These are phyloP conservation scores for Microctenopoma lineatum DNA, from an alignment of 2,797 vertebrate species.

Conservation along the genomic window DNA sequence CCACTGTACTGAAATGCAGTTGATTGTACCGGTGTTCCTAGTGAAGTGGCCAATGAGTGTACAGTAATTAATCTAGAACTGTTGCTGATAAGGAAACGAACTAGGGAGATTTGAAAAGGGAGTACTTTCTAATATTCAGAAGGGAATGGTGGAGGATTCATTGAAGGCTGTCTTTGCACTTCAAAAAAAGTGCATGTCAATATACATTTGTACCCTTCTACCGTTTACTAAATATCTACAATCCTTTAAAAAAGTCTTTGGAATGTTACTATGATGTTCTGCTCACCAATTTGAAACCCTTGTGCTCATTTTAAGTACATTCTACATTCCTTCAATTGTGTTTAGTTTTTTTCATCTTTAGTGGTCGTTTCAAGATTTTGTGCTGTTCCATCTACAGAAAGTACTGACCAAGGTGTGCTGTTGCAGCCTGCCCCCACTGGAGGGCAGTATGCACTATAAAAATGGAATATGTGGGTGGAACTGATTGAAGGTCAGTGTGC, in stretches of 20 bases:
- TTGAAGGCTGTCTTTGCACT: slow-evolving; percentile 78
- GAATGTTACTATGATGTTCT: slow-evolving; percentile 67
- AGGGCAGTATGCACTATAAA: slow-evolving; percentile 64
- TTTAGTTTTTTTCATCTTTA: slow-evolving; percentile 1
- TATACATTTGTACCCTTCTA: slow-evolving; percentile 44
- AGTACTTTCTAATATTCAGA: slow-evolving; percentile 60
- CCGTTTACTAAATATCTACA: slow-evolving; percentile 47
- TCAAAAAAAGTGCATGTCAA: slow-evolving; percentile 39
- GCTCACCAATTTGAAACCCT: slow-evolving; percentile 62
- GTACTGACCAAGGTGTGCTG: slow-evolving; percentile 47
- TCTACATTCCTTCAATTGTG: slow-evolving; percentile 38
- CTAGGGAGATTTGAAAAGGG: slow-evolving; percentile 45
- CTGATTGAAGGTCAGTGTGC: slow-evolving; percentile 78
- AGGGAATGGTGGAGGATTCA: slow-evolving; percentile 85
- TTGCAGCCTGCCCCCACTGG: slow-evolving; percentile 63
- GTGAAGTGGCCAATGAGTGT: too few relatives aligned
- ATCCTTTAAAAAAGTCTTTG: slow-evolving; percentile 69
- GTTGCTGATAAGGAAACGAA: slow-evolving; percentile 58
- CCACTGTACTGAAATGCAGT: too few relatives aligned
- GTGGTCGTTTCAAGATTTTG: slow-evolving; percentile 43
- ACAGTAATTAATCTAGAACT: slow-evolving; percentile 60
- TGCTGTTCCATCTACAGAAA: slow-evolving; percentile 44
- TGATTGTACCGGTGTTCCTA: too few relatives aligned
- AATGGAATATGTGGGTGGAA: slow-evolving; percentile 53
- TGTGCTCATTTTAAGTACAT: slow-evolving; percentile 71